These are phyloP conservation scores for Nomada lathburiana DNA, from an alignment of 2,888 invertebrate genomes.

Conservation along the genomic window DNA sequence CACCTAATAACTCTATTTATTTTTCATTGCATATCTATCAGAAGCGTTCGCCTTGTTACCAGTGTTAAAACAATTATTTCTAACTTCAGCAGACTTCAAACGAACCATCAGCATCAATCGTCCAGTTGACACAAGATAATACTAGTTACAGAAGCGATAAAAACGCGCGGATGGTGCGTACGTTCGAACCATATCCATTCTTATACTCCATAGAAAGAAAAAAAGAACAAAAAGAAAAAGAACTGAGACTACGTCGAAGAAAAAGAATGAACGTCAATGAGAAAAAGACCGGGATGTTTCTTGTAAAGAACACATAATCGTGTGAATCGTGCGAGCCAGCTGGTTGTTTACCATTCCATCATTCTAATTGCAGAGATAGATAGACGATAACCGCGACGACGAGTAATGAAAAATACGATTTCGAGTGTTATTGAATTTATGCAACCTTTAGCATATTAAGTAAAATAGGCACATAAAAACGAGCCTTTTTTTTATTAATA, in stretches of 20 bases:
- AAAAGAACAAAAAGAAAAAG: background rate
- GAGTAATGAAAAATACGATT: background rate
- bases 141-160: background rate
- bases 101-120: background rate
- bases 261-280: background rate
- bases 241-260: background rate
- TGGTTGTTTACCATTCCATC: slow-evolving; percentile 23
- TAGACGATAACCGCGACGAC: background rate
- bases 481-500: no score
- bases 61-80: background rate
- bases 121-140: background rate
- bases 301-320: background rate
- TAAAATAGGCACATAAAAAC: no score
- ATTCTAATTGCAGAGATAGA: background rate
- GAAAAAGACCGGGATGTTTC: background rate
- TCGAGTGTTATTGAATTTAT: background rate
- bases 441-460: background rate
- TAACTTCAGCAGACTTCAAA: background rate
- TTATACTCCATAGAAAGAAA: background rate
- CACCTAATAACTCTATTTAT: background rate
- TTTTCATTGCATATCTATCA: no score
- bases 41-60: no score
- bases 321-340: slow-evolving; percentile 35
- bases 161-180: background rate
- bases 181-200: background rate